A percentile compares a stretch with the other conserved stretches of the same genome.
These are phyloP conservation scores for Cyanoliseus patagonus DNA, from an alignment of 2,113 vertebrate genomes.

Conservation along the genomic window DNA sequence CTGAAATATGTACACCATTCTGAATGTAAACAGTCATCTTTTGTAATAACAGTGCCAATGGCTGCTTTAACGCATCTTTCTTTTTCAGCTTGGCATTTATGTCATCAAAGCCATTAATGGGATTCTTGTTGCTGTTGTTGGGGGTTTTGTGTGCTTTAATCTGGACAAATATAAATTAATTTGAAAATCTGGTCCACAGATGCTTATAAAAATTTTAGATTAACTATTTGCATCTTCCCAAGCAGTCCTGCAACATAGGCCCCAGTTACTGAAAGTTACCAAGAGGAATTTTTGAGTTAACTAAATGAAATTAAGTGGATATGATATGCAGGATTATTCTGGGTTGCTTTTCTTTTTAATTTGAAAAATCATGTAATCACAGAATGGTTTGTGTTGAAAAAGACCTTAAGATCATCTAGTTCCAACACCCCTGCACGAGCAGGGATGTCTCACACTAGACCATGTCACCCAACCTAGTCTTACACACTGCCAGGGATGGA, in stretches of 20 bases:
- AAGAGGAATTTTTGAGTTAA: background rate
- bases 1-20: background rate
- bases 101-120: background rate
- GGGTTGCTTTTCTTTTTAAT: background rate
- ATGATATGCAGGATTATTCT: background rate
- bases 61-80: background rate
- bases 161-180: background rate
- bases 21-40: background rate
- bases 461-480: background rate
- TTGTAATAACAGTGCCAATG: background rate
- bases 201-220: background rate
- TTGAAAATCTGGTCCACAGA: conserved; percentile 19
- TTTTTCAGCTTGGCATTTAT: background rate
- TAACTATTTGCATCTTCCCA: background rate
- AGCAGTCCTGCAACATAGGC: background rate
- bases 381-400: background rate
- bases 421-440: background rate
- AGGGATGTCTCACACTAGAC: background rate
- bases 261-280: background rate
- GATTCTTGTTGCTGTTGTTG: background rate
- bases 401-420: background rate
- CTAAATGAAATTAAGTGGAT: background rate
- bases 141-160: background rate
- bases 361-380: background rate
- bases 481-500: background rate